Evolutionary conservation across 2,888 invertebrate species (phyloP).

Genomic region (Heliconius charithonia): DNA sequence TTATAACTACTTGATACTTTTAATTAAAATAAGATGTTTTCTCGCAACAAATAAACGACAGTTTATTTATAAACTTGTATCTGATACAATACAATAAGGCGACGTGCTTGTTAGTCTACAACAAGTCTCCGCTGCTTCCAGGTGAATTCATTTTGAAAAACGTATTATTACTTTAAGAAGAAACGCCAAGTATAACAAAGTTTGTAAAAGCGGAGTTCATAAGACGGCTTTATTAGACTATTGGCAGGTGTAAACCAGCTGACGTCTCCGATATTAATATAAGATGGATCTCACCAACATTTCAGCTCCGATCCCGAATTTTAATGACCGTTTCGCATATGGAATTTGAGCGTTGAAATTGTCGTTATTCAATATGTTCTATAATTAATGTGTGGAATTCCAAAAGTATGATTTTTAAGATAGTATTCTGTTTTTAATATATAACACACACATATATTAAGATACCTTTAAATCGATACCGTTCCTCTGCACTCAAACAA

Average conservation of each 20-base stretch:
- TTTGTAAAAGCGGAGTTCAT: conserved; percentile 76
- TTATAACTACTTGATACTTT: neutral
- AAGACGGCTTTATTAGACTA: conserved; percentile 76
- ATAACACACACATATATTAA: too few species aligned
- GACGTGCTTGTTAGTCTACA: conserved; percentile 9
- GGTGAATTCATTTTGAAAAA: conserved; percentile 35
- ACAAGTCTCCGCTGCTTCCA: neutral
- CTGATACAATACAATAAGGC: conserved; percentile 9
- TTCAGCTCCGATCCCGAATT: conserved; percentile 60
- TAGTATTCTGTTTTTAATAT: neutral
- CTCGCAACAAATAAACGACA: conserved; percentile 1
- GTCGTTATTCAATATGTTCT: conserved; percentile 60
- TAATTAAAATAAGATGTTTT: neutral
- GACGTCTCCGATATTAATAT: conserved; percentile 76
- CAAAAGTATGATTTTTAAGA: neutral
- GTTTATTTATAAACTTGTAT: conserved; percentile 11
- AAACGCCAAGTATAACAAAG: conserved; percentile 45
- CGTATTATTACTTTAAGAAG: conserved; percentile 45
- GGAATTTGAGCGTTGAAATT: conserved; percentile 29
- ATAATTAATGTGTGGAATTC: conserved; percentile 62
- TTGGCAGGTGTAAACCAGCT: conserved; percentile 76
- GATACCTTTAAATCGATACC: too few species aligned
- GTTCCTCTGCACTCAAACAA: too few species aligned
- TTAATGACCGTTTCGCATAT: conserved; percentile 57
- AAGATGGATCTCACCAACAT: conserved; percentile 65